These are phyloP conservation scores for Saguinus midas DNA, from an alignment of 2,113 vertebrate genomes.

Conservation along the genomic window DNA sequence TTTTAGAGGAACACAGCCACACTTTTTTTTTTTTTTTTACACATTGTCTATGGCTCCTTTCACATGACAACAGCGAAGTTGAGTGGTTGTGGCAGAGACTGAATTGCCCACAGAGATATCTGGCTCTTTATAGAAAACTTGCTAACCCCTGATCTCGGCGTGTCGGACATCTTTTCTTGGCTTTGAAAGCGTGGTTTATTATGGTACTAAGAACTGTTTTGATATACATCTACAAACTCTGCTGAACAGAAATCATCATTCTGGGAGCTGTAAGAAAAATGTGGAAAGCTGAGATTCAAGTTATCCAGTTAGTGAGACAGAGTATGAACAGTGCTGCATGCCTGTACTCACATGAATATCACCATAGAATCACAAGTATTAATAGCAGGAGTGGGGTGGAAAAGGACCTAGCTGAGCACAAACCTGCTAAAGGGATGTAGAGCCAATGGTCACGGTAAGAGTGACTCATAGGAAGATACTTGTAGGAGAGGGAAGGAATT, in stretches of 20 bases:
- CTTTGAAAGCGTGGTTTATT: constrained; percentile 37
- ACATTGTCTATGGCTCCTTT: not conserved
- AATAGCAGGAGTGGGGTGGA: not conserved
- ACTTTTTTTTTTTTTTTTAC: not conserved
- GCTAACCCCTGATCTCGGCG: not conserved
- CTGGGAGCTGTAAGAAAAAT: not conserved
- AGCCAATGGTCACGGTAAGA: not conserved
- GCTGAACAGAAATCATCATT: not conserved
- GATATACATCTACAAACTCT: not conserved
- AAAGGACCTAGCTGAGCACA: not conserved
- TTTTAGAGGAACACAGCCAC: not conserved
- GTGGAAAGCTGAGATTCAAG: not conserved
- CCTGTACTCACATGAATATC: not conserved
- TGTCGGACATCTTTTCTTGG: not conserved
- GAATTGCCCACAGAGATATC: not conserved
- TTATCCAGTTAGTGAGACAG: not conserved
- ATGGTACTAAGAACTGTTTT: not conserved
- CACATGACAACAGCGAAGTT: not conserved
- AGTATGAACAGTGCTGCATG: rapidly evolving
- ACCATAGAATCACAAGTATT: not conserved
- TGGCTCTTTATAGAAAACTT: not conserved
- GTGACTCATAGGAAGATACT: not conserved
- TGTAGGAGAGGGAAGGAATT: not conserved
- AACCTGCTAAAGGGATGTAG: not conserved
- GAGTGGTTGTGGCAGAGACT: not conserved